These are phyloP conservation scores for Nomada ferruginata DNA, from an alignment of 2,888 invertebrate genomes.

Conservation along the genomic window DNA sequence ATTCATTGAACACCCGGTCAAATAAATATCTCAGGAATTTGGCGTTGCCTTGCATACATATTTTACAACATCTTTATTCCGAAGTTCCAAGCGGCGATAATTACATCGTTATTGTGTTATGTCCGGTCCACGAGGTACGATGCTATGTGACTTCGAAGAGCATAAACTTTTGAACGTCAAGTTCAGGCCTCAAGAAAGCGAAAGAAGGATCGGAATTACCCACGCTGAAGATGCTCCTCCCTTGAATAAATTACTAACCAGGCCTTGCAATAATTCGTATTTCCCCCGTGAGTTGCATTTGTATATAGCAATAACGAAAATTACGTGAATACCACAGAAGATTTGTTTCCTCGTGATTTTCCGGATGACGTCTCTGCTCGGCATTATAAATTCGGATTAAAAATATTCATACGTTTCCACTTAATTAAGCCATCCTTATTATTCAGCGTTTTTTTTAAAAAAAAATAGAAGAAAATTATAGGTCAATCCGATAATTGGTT, in stretches of 20 bases:
- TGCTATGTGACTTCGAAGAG: constrained; percentile 2
- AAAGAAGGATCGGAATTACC: not conserved
- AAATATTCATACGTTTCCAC: too few relatives aligned
- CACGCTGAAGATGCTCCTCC: not conserved
- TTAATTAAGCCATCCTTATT: too few relatives aligned
- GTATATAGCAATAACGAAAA: not conserved
- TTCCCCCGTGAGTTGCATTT: too few relatives aligned
- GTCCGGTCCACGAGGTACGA: too few relatives aligned
- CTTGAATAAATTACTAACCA: not conserved
- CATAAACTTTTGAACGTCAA: constrained; percentile 1
- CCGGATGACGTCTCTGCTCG: not conserved
- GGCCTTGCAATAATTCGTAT: too few relatives aligned
- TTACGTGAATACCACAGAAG: not conserved
- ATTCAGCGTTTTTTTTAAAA: too few relatives aligned
- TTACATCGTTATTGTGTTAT: too few relatives aligned
- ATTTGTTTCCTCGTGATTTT: not conserved
- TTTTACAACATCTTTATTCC: not conserved
- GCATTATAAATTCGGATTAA: too few relatives aligned
- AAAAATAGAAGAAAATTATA: too few relatives aligned
- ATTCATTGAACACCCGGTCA: constrained; percentile 15
- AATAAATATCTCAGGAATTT: constrained; percentile 4
- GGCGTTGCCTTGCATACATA: not conserved
- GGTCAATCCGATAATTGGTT: too few relatives aligned
- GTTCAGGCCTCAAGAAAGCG: not conserved
- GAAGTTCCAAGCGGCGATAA: not conserved